Percentiles rank a stretch among this genome's conserved stretches.
Evolutionary conservation across 1,140 invertebrate species (phyloP).

Genomic region (Neuroterus valhalla): DNA sequence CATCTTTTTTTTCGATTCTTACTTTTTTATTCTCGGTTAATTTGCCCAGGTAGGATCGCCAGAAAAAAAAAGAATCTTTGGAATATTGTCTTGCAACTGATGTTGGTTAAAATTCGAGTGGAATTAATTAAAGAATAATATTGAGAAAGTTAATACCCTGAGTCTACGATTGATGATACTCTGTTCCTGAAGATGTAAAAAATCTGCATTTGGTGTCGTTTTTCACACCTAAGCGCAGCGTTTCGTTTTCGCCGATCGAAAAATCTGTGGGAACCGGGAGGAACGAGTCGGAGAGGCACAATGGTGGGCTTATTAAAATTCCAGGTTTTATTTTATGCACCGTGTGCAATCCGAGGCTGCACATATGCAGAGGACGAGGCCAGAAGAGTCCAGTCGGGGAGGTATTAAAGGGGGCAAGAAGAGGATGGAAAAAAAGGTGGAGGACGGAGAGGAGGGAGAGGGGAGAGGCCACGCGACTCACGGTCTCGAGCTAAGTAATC

Average conservation of each 20-base stretch:
- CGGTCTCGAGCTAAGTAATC: slow-evolving; percentile 53
- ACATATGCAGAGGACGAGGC: slow-evolving; percentile 34
- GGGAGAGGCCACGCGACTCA: slow-evolving; percentile 64
- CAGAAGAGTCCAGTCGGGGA: slow-evolving; percentile 23
- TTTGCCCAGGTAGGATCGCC: too few relatives aligned
- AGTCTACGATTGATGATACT: background rate
- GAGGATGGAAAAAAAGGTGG: slow-evolving; percentile 10
- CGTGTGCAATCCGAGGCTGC: slow-evolving; percentile 39
- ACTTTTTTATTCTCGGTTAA: too few relatives aligned
- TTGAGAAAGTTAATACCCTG: background rate
- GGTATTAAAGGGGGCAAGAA: slow-evolving; percentile 18
- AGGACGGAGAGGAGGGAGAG: slow-evolving; percentile 36
- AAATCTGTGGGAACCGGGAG: slow-evolving; percentile 63
- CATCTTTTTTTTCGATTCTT: too few relatives aligned
- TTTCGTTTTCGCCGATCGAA: slow-evolving; percentile 33
- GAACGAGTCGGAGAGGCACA: slow-evolving; percentile 50
- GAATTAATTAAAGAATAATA: background rate
- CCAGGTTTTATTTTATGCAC: slow-evolving; percentile 65
- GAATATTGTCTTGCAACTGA: too few relatives aligned
- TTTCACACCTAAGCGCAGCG: background rate
- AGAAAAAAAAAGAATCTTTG: too few relatives aligned
- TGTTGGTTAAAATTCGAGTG: too few relatives aligned
- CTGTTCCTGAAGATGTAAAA: background rate
- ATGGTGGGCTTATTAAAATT: slow-evolving; percentile 68
- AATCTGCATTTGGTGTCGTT: slow-evolving; percentile 11